Evolutionary conservation across 2,888 invertebrate species (phyloP).

Genomic region (Tolmerus cingulatus): DNA sequence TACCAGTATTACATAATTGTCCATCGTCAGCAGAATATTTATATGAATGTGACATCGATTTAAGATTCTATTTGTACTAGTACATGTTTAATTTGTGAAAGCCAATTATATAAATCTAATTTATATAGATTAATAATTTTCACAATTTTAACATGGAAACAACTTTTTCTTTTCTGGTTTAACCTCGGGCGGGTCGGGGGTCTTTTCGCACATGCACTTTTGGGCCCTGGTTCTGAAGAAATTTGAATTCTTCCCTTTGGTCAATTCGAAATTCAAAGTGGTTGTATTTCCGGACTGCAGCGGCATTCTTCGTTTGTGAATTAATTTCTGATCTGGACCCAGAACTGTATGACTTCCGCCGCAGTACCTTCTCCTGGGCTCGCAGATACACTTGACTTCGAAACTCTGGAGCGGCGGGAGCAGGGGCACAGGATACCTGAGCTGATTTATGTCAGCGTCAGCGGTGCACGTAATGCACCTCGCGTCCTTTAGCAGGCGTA

Average conservation of each 20-base stretch:
- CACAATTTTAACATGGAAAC: not conserved
- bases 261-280: not conserved
- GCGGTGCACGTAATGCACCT: conserved; percentile 13
- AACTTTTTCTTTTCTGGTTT: not conserved
- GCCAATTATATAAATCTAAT: not conserved
- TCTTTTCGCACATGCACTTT: not conserved
- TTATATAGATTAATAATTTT: not conserved
- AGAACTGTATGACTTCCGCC: conserved; percentile 16
- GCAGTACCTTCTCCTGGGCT: not conserved
- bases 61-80: not conserved
- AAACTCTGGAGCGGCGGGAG: not conserved
- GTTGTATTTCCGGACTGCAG: not conserved
- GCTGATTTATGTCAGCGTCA: conserved; percentile 6
- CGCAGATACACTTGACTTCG: not conserved
- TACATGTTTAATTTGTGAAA: not conserved
- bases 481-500: not conserved
- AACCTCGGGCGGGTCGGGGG: not conserved
- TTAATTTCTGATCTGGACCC: not conserved
- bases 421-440: not conserved
- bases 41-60: not conserved
- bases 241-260: not conserved
- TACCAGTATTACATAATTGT: too few relatives aligned
- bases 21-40: not conserved
- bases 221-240: not conserved
- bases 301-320: not conserved